These are phyloP conservation scores for Thaumatotibia leucotreta DNA, from an alignment of 1,140 invertebrate genomes.

Conservation along the genomic window DNA sequence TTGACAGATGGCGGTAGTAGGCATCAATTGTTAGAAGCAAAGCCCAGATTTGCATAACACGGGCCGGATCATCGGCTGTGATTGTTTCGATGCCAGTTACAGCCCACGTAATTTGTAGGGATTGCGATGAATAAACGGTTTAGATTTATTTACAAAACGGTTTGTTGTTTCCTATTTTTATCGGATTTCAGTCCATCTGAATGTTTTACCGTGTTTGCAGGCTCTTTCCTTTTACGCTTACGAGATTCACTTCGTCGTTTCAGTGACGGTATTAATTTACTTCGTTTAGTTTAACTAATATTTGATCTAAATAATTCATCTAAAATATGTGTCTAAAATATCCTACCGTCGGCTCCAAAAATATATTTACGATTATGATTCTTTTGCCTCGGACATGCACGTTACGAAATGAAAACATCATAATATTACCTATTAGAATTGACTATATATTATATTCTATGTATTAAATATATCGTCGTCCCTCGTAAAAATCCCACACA, in stretches of 20 bases:
- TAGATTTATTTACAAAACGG: conserved; percentile 41
- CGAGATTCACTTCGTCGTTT: not conserved
- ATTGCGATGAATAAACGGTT: conserved; percentile 55
- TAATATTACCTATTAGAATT: no score
- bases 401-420: no score
- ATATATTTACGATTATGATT: no score
- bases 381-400: no score
- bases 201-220: not conserved
- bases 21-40: conserved; percentile 51
- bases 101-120: conserved; percentile 61
- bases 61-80: conserved; percentile 57
- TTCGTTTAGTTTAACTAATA: no score
- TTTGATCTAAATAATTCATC: no score
- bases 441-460: no score
- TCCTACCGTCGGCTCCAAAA: no score
- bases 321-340: no score
- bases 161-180: conserved; percentile 6
- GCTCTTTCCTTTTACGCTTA: not conserved
- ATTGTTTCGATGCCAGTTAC: conserved; percentile 60
- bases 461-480: no score
- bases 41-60: conserved; percentile 65
- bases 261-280: no score
- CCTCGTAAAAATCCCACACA: no score
- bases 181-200: not conserved
- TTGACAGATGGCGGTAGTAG: conserved; percentile 34